phyloP scores from a whole-genome alignment of 2,888 invertebrate genomes.

The Nasonia oneida region DNA sequence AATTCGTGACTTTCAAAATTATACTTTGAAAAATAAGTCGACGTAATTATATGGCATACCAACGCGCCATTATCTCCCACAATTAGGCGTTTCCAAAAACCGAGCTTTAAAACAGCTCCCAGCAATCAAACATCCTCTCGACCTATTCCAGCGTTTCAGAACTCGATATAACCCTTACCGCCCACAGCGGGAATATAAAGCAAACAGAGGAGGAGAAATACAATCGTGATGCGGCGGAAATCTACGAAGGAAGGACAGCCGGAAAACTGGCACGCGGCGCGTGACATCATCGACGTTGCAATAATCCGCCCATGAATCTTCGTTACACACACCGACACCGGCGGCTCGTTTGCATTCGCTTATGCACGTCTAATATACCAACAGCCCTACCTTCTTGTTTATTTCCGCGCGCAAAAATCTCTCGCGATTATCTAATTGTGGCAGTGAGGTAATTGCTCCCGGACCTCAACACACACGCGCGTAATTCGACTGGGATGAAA shows the following conservation, averaged over 20 bases:
- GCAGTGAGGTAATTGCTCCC: slow-evolving; percentile 13
- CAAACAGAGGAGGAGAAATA: slow-evolving; percentile 10
- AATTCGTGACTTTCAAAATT: not conserved
- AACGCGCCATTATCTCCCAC: no score
- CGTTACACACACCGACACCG: not conserved
- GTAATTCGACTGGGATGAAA: not conserved
- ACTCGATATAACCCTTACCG: not conserved
- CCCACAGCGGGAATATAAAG: not conserved
- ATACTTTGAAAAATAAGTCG: not conserved
- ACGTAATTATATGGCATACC: not conserved
- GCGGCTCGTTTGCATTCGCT: slow-evolving; percentile 22
- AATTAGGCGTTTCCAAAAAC: no score
- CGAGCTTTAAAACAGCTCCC: no score
- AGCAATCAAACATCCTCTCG: no score
- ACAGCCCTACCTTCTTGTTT: not conserved
- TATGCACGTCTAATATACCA: not conserved
- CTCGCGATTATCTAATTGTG: slow-evolving; percentile 1
- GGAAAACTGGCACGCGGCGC: slow-evolving; percentile 55
- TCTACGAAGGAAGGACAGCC: slow-evolving; percentile 46
- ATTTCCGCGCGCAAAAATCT: not conserved
- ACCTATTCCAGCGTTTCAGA: not conserved
- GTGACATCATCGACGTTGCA: slow-evolving; percentile 60
- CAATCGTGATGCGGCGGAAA: slow-evolving; percentile 35
- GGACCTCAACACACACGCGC: not conserved
- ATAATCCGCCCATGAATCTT: slow-evolving; percentile 13